Evolutionary conservation across 2,113 vertebrate species (phyloP).

Genomic region (Campylomormyrus numenius): DNA sequence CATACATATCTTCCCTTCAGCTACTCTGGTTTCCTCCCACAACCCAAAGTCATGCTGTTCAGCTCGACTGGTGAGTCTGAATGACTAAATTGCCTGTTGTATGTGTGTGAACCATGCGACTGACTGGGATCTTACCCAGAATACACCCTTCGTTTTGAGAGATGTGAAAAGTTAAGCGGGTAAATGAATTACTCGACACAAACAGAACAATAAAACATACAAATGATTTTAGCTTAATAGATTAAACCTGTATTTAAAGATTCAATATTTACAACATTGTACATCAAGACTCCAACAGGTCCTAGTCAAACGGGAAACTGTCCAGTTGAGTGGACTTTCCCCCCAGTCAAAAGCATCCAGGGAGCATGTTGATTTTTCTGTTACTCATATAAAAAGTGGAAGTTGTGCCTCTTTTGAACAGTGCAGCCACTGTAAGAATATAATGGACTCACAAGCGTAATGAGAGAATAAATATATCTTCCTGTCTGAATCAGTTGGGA

Average conservation of each 20-base stretch:
- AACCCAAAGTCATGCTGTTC: slow-evolving; percentile 8
- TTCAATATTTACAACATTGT: background rate
- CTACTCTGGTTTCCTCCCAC: background rate
- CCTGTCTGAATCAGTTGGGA: background rate
- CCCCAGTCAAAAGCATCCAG: background rate
- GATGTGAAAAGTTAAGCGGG: background rate
- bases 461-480: background rate
- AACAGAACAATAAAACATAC: background rate
- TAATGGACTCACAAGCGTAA: background rate
- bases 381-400: background rate
- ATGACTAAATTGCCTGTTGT: slow-evolving; percentile 4
- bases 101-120: background rate
- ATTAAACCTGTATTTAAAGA: background rate
- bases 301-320: background rate
- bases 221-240: background rate
- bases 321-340: background rate
- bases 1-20: background rate
- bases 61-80: background rate
- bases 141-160: background rate
- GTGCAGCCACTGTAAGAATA: background rate
- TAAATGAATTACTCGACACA: background rate
- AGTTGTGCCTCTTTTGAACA: background rate
- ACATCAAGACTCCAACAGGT: background rate
- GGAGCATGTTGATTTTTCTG: background rate
- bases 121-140: background rate